phyloP scores from a whole-genome alignment of 2,888 invertebrate species.

The Drosophila ustulata region DNA sequence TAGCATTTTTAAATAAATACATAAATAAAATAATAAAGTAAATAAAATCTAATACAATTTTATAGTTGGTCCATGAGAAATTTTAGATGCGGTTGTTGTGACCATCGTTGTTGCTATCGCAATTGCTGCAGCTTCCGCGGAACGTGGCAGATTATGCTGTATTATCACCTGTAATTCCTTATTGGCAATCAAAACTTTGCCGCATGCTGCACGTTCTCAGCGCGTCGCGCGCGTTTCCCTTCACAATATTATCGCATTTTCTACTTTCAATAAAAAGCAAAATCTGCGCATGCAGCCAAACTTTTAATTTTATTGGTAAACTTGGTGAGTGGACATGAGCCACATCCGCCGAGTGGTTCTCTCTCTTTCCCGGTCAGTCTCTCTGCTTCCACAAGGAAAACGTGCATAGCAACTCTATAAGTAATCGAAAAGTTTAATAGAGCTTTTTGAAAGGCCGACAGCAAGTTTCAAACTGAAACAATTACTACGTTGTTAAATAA shows the following conservation, averaged over 20 bases:
- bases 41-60: constrained; percentile 42
- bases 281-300: constrained; percentile 74
- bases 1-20: constrained; percentile 27
- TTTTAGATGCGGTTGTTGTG: background rate
- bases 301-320: constrained; percentile 81
- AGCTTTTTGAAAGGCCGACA: constrained; percentile 24
- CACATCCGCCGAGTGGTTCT: constrained; percentile 1
- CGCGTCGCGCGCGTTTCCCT: constrained; percentile 24
- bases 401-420: constrained; percentile 28
- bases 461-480: constrained; percentile 29
- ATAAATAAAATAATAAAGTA: constrained; percentile 24
- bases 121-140: constrained; percentile 42
- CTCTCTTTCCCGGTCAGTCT: background rate
- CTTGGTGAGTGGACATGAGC: constrained; percentile 57
- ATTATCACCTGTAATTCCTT: constrained; percentile 83
- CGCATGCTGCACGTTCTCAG: constrained; percentile 40
- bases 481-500: constrained; percentile 8
- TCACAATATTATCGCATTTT: constrained; percentile 62
- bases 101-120: constrained; percentile 2
- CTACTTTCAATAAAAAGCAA: constrained; percentile 76
- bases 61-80: constrained; percentile 12
- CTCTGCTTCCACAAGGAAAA: background rate
- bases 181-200: constrained; percentile 83
- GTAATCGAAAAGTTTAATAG: constrained; percentile 51
- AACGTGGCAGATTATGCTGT: constrained; percentile 79